A percentile compares a stretch with the other conserved stretches of the same genome.
Evolutionary conservation across 2,113 vertebrate genomes (phyloP).

Genomic region (Turdus rufiventris): DNA sequence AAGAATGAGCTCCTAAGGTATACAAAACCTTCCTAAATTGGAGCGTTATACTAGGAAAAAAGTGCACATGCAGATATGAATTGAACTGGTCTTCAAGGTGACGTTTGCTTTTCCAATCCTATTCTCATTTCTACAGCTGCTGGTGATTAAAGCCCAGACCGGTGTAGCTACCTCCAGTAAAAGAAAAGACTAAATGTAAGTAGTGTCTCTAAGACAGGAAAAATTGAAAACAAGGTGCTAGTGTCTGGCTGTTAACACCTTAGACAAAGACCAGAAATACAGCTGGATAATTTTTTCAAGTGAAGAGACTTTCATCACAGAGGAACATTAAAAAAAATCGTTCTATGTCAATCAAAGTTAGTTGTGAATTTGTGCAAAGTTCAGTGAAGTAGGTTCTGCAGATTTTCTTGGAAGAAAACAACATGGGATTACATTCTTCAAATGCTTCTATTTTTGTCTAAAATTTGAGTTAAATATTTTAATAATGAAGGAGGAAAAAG

Average conservation of each 20-base stretch:
- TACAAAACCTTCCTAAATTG: background rate
- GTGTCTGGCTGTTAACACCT: slow-evolving; percentile 25
- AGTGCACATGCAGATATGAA: background rate
- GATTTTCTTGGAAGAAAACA: background rate
- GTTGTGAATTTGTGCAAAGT: background rate
- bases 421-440: background rate
- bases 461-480: background rate
- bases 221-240: slow-evolving; percentile 34
- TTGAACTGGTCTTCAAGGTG: slow-evolving; percentile 1
- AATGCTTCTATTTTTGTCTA: background rate
- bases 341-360: background rate
- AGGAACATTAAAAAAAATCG: background rate
- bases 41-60: background rate
- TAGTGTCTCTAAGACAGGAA: background rate
- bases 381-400: background rate
- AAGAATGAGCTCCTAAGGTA: slow-evolving; percentile 2
- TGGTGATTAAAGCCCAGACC: slow-evolving; percentile 23
- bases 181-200: slow-evolving; percentile 17
- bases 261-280: background rate
- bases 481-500: background rate
- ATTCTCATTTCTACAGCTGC: slow-evolving; percentile 34
- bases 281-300: background rate
- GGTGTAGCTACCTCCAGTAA: background rate
- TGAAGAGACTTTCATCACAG: background rate
- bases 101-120: background rate